Percentiles rank a stretch among this genome's conserved stretches.
Evolutionary conservation across 2,888 invertebrate genomes (phyloP).

Genomic region (Drosophila recens): DNA sequence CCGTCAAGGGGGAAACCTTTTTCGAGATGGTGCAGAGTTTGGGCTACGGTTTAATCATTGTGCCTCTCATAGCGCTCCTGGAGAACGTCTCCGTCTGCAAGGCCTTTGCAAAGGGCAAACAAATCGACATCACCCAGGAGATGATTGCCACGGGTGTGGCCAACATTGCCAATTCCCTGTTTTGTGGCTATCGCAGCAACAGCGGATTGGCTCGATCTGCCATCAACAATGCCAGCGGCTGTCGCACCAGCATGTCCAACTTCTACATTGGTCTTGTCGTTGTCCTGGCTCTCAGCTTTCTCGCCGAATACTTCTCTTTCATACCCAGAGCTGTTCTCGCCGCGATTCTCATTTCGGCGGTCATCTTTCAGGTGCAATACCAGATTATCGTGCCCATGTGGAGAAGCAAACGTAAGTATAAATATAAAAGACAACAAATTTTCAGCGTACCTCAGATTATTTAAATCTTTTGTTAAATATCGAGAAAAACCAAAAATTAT

Average conservation of each 20-base stretch:
- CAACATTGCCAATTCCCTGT: conserved; percentile 93
- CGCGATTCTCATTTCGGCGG: conserved; percentile 95
- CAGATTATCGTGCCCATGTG: conserved; percentile 94
- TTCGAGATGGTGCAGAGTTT: conserved; percentile 91
- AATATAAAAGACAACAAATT: neutral
- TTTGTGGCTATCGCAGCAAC: conserved; percentile 92
- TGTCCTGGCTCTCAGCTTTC: conserved; percentile 92
- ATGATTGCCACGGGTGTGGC: conserved; percentile 92
- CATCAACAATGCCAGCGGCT: conserved; percentile 95
- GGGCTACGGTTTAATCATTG: conserved; percentile 93
- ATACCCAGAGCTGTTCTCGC: conserved; percentile 95
- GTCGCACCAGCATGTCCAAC: conserved; percentile 93
- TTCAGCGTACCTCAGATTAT: neutral
- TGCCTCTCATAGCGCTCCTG: conserved; percentile 93
- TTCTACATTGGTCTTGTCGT: conserved; percentile 93
- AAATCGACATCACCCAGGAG: conserved; percentile 96
- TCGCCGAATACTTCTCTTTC: conserved; percentile 94
- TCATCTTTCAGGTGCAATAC: conserved; percentile 95
- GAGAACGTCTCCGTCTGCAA: conserved; percentile 92
- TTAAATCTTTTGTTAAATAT: neutral
- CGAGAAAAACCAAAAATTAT: no score
- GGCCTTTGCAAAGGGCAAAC: conserved; percentile 89
- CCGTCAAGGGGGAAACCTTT: conserved; percentile 85
- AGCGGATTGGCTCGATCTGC: conserved; percentile 93
- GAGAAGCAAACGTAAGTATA: conserved; percentile 92